phyloP scores from a whole-genome alignment of 2,113 vertebrate species.

The Panurus biarmicus region DNA sequence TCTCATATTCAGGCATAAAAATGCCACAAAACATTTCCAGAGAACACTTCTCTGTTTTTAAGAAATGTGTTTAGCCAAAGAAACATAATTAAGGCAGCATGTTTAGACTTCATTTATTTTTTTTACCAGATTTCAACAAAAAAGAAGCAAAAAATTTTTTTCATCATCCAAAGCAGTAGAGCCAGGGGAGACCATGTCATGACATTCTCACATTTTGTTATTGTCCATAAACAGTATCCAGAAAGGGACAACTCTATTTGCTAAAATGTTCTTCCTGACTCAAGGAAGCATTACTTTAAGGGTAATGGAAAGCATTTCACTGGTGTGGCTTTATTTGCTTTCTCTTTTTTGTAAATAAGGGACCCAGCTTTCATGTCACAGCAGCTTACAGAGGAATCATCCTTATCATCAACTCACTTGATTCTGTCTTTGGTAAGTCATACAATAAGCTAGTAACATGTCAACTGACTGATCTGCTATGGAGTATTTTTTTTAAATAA shows the following conservation, averaged over 20 bases:
- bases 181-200: background rate
- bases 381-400: background rate
- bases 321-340: background rate
- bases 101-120: background rate
- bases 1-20: background rate
- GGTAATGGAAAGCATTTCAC: background rate
- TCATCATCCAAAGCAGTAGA: background rate
- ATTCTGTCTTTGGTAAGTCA: background rate
- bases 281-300: background rate
- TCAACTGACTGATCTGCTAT: background rate
- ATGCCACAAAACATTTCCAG: background rate
- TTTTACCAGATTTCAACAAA: background rate
- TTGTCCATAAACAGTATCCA: background rate
- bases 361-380: background rate
- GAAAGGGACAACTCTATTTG: background rate
- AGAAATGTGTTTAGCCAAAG: background rate
- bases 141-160: background rate
- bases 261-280: background rate
- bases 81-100: background rate
- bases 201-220: background rate
- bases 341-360: background rate
- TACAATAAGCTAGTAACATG: background rate
- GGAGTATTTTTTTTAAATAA: background rate
- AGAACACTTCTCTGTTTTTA: background rate
- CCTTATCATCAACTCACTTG: background rate